phyloP scores from a whole-genome alignment of 2,797 vertebrate species.

The Parauchenoglanis punctatus region DNA sequence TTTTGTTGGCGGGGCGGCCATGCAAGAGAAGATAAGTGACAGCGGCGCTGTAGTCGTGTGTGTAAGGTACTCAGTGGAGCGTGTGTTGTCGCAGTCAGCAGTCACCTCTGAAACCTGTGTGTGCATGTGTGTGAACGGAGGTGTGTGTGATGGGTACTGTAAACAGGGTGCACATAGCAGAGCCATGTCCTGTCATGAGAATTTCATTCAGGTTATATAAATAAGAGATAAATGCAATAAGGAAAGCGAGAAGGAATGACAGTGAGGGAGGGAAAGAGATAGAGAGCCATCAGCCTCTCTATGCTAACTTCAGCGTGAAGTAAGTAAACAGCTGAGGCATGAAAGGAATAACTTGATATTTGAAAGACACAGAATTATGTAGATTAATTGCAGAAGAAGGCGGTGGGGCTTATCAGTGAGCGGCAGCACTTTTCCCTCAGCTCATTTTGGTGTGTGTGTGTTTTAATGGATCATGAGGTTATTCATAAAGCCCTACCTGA shows the following conservation, averaged over 20 bases:
- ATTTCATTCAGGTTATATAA: background rate
- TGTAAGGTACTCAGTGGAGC: slow-evolving; percentile 49
- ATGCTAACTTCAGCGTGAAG: slow-evolving; percentile 41
- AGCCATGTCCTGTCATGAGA: slow-evolving; percentile 24
- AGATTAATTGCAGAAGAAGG: slow-evolving; percentile 57
- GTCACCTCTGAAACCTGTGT: slow-evolving; percentile 44
- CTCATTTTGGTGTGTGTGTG: slow-evolving; percentile 53
- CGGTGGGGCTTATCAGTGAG: slow-evolving; percentile 55
- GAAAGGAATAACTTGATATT: slow-evolving; percentile 58
- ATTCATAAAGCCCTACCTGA: slow-evolving; percentile 54
- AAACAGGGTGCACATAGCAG: slow-evolving; percentile 18
- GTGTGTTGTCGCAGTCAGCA: slow-evolving; percentile 44
- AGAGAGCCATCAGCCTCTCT: slow-evolving; percentile 30
- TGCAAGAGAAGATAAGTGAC: slow-evolving; percentile 58
- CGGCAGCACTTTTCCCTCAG: slow-evolving; percentile 57
- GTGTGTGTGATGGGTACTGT: slow-evolving; percentile 17
- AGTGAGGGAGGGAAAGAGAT: background rate
- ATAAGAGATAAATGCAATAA: slow-evolving; percentile 36
- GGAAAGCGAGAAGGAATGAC: slow-evolving; percentile 22
- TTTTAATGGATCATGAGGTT: slow-evolving; percentile 59
- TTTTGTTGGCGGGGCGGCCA: slow-evolving; percentile 52
- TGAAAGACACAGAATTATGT: slow-evolving; percentile 59
- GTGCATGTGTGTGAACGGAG: background rate
- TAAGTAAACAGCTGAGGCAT: slow-evolving; percentile 57
- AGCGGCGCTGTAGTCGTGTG: slow-evolving; percentile 37